Percentiles rank a stretch among this genome's conserved stretches.
These are phyloP conservation scores for Melipona beecheii DNA, from an alignment of 2,888 invertebrate genomes.

Conservation along the genomic window DNA sequence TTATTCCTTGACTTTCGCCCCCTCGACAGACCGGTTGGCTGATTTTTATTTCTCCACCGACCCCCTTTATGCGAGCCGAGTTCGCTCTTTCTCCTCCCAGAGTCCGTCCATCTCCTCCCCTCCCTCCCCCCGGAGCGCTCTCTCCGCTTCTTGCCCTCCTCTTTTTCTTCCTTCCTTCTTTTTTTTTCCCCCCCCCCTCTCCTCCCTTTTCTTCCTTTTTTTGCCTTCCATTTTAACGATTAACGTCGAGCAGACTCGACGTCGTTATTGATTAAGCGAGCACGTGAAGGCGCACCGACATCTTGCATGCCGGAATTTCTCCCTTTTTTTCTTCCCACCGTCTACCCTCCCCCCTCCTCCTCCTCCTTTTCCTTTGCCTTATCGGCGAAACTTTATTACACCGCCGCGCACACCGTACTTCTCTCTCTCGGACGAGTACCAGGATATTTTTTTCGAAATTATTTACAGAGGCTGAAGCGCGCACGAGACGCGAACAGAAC, in stretches of 20 bases:
- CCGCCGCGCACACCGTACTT: slow-evolving; percentile 17
- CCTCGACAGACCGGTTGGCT: slow-evolving; percentile 13
- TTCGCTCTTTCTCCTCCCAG: slow-evolving; percentile 10
- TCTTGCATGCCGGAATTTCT: slow-evolving; percentile 57
- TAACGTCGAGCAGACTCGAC: slow-evolving; percentile 68
- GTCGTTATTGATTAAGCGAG: slow-evolving; percentile 76
- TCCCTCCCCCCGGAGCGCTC: not conserved
- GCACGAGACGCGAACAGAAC: too few relatives aligned
- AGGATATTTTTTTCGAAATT: not conserved
- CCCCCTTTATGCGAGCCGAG: slow-evolving; percentile 24
- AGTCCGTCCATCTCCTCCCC: slow-evolving; percentile 14
- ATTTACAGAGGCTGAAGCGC: not conserved
- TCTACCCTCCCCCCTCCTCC: not conserved
- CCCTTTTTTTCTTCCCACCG: slow-evolving; percentile 2
- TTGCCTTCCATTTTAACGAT: slow-evolving; percentile 54
- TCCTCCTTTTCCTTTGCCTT: slow-evolving; percentile 18
- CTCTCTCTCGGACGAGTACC: too few relatives aligned
- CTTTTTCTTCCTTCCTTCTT: slow-evolving; percentile 14
- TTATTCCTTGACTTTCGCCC: slow-evolving; percentile 46
- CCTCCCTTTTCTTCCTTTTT: not conserved
- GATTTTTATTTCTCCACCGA: slow-evolving; percentile 51
- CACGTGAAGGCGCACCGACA: slow-evolving; percentile 60
- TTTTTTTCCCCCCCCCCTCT: not conserved
- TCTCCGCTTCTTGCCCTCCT: slow-evolving; percentile 13
- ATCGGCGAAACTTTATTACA: slow-evolving; percentile 52